Conservation (phyloP, 2,888 invertebrate genomes). For the Nymphalis c-album region DNA sequence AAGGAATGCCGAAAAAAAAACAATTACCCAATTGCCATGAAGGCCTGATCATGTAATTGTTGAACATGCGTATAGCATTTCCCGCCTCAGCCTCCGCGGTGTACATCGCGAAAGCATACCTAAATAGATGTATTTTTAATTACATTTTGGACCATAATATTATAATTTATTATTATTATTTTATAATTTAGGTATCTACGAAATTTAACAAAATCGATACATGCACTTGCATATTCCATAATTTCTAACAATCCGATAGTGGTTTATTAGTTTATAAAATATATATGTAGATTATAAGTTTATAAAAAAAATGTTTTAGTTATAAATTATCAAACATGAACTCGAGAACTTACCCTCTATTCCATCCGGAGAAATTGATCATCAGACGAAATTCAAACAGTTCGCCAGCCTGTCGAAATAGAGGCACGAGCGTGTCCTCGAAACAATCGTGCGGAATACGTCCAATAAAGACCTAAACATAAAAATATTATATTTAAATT, state of each 20-base stretch:
- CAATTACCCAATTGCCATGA: conserved; percentile 80
- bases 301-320: no score
- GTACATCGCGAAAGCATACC: conserved; percentile 87
- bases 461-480: conserved; percentile 80
- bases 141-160: not conserved
- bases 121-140: conserved; percentile 39
- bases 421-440: conserved; percentile 84
- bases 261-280: no score
- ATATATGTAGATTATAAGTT: no score
- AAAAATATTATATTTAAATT: not conserved
- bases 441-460: conserved; percentile 85
- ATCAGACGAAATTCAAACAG: conserved; percentile 88
- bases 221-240: no score
- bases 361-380: conserved; percentile 88
- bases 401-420: conserved; percentile 81
- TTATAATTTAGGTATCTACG: no score
- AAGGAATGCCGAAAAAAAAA: conserved; percentile 2
- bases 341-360: conserved; percentile 82
- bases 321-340: not conserved
- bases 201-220: no score
- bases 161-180: no score
- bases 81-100: conserved; percentile 82
- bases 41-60: conserved; percentile 85
- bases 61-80: conserved; percentile 83
- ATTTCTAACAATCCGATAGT: no score